Conservation (phyloP, 2,113 vertebrate species). For the Ceyx margarethae region DNA sequence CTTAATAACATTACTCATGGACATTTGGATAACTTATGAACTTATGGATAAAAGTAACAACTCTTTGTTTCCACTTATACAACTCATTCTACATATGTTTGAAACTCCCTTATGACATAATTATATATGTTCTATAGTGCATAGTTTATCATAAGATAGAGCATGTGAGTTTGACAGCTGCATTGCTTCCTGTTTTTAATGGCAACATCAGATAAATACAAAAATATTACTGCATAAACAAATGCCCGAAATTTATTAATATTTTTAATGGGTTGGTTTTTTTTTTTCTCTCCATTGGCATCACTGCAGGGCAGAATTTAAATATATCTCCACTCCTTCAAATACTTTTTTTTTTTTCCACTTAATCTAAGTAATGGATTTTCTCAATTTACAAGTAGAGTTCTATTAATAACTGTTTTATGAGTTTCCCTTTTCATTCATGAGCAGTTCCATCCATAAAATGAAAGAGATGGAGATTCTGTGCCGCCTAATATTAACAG, state of each 20-base stretch:
- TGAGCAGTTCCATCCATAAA: background rate
- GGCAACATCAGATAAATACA: background rate
- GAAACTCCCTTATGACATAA: background rate
- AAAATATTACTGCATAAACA: background rate
- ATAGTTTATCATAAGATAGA: background rate
- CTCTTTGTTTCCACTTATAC: background rate
- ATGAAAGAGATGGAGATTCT: background rate
- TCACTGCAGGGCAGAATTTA: background rate
- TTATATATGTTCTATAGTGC: background rate
- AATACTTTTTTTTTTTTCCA: background rate
- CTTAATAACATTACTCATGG: background rate
- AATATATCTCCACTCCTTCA: background rate
- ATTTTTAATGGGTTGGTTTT: background rate
- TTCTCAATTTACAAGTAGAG: background rate
- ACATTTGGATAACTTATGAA: background rate
- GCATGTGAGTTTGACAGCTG: background rate
- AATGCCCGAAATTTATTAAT: background rate
- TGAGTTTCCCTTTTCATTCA: background rate
- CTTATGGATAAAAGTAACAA: background rate
- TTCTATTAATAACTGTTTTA: background rate
- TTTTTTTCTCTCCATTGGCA: background rate
- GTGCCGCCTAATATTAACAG: background rate
- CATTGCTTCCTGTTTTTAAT: background rate
- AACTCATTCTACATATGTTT: background rate
- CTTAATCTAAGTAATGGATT: background rate